phyloP scores from a whole-genome alignment of 2,797 vertebrate species.

The Trachurus trachurus region DNA sequence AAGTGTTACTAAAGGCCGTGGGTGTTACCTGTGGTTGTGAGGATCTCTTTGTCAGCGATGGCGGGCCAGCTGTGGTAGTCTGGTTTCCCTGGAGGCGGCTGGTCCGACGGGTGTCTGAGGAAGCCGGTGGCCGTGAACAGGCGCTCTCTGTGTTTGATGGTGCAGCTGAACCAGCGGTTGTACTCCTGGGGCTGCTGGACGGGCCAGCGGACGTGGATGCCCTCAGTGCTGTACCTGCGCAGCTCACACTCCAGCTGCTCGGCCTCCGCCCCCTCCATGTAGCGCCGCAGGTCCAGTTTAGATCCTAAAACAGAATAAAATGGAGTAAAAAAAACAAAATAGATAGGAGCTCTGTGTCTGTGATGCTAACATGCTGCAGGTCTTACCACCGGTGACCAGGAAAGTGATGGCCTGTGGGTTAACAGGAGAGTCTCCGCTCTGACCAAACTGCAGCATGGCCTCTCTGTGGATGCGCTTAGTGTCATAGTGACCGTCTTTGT shows the following conservation, averaged over 20 bases:
- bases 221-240: slow-evolving; percentile 76
- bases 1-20: not conserved
- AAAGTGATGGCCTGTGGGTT: slow-evolving; percentile 79
- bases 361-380: no score
- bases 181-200: slow-evolving; percentile 53
- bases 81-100: slow-evolving; percentile 45
- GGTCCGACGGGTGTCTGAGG: slow-evolving; percentile 76
- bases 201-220: slow-evolving; percentile 83
- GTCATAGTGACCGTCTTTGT: slow-evolving; percentile 58
- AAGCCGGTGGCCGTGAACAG: slow-evolving; percentile 73
- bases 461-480: slow-evolving; percentile 63
- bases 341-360: not conserved
- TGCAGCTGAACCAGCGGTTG: slow-evolving; percentile 82
- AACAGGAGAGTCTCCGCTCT: slow-evolving; percentile 70
- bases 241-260: slow-evolving; percentile 81
- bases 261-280: slow-evolving; percentile 48
- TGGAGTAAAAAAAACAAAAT: not conserved
- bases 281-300: slow-evolving; percentile 76
- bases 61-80: slow-evolving; percentile 61
- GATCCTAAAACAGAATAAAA: slow-evolving; percentile 65
- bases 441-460: slow-evolving; percentile 83
- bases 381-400: slow-evolving; percentile 82
- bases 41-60: slow-evolving; percentile 67
- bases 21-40: slow-evolving; percentile 77
- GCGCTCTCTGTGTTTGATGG: slow-evolving; percentile 69